phyloP scores from a whole-genome alignment of 2,113 vertebrate species.

The Shinisaurus crocodilurus region DNA sequence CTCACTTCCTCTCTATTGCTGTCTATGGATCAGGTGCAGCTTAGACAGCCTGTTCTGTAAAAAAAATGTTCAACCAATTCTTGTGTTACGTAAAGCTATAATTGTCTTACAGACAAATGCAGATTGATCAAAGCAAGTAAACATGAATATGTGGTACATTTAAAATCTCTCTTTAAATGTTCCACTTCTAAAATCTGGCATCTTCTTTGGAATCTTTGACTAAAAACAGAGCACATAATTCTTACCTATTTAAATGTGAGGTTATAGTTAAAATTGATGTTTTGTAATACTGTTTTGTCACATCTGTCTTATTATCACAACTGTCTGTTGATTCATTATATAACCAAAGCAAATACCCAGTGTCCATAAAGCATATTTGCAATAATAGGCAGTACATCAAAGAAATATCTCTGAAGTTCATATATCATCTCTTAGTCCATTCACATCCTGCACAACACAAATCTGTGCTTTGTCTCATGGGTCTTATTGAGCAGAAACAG shows the following conservation, averaged over 20 bases:
- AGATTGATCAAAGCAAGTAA: neutral
- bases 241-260: neutral
- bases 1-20: neutral
- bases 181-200: slow-evolving; percentile 5
- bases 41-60: slow-evolving; percentile 56
- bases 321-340: neutral
- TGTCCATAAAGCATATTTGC: neutral
- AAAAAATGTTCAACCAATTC: slow-evolving; percentile 36
- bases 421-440: neutral
- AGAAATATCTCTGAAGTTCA: neutral
- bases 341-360: slow-evolving; percentile 21
- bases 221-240: neutral
- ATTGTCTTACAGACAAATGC: slow-evolving; percentile 24
- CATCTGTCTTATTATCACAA: neutral
- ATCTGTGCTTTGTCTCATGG: slow-evolving; percentile 22
- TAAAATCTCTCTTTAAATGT: slow-evolving; percentile 35
- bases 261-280: neutral
- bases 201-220: slow-evolving; percentile 1
- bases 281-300: neutral
- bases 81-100: slow-evolving; percentile 39
- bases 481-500: neutral
- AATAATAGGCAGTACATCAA: neutral
- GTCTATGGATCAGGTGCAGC: neutral
- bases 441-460: neutral
- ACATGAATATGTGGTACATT: slow-evolving; percentile 15